Percentiles rank a stretch among this genome's conserved stretches.
Conservation (phyloP, 2,113 vertebrate species). For the Glaucidium brasilianum region DNA sequence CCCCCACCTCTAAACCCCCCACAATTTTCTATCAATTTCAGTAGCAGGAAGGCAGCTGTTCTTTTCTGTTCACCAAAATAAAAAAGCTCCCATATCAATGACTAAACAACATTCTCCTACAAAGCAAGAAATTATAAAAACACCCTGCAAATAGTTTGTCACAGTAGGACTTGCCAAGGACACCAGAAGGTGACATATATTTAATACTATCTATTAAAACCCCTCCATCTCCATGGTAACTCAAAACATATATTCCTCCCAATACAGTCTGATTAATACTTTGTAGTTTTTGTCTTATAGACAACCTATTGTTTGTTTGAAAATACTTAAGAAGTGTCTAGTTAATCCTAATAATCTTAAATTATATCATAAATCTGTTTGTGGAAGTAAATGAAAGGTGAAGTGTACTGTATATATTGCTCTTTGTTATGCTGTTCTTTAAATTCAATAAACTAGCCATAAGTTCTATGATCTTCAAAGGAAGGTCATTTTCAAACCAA, state of each 20-base stretch:
- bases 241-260: neutral
- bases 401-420: neutral
- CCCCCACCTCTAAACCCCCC: neutral
- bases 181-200: constrained; percentile 32
- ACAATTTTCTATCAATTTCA: neutral
- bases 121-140: neutral
- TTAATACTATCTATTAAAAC: constrained; percentile 9
- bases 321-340: neutral
- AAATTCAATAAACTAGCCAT: neutral
- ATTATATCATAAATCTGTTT: neutral
- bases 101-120: neutral
- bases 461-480: neutral
- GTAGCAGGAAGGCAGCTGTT: neutral
- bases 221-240: constrained; percentile 33
- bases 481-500: neutral
- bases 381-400: neutral
- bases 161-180: constrained; percentile 1
- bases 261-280: neutral
- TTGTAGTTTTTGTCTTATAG: neutral
- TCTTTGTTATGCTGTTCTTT: neutral
- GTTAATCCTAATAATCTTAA: neutral
- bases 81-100: neutral
- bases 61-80: neutral
- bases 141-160: neutral
- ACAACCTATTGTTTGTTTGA: neutral